Evolutionary conservation across 92 coral and sea anemone genomes (phyloP), one percentile per base, ranked within the genome.

Genomic region (Zoanthus sociatus): DNA sequence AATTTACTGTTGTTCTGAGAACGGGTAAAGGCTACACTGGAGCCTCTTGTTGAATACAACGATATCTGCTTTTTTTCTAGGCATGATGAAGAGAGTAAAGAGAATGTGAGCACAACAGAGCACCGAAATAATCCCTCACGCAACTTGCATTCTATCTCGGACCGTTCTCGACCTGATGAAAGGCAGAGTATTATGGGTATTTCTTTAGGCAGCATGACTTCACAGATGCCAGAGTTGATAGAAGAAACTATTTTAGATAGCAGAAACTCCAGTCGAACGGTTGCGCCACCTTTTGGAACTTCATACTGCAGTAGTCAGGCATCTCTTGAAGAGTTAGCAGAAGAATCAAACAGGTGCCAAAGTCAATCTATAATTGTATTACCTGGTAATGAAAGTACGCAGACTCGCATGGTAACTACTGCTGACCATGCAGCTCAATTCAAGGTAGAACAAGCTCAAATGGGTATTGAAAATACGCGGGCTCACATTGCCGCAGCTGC

Each of bases 241-340:
- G 85, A 81, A 32, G 85, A 81, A 66, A 81, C 85, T 18, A 74
- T 67, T 6, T 9, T 81, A 33, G 85, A 81, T 26, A 81, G 76
- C 44, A 81, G 75, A 42, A 58, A 18, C 45, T 81, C 85, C 55
- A 81, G 85, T 32, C 63, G 85, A 63, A 46, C 13, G 44, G 60
- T 37, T 64, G 56, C 84, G 16, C 71, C 84, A 44, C 17, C 58
- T 12, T 66, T 81, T 44, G 46, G 11, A 3, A n/a, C 31, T 42
- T 4, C 30, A 66, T 20, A 54, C 46, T 32, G 20, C 17, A 70
- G 51, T 42, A 13, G 30, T 32, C 61, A n/a, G 17, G 15, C 32
- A 30, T n/a, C 61, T 5, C 85, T 20, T 33, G 6, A 0, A 8
- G 50, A 33, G 37, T 5, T 31, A 30, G 18, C 68, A 20, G 42